Evolutionary conservation across 2,113 vertebrate species (phyloP).

Genomic region (Hyla sarda): DNA sequence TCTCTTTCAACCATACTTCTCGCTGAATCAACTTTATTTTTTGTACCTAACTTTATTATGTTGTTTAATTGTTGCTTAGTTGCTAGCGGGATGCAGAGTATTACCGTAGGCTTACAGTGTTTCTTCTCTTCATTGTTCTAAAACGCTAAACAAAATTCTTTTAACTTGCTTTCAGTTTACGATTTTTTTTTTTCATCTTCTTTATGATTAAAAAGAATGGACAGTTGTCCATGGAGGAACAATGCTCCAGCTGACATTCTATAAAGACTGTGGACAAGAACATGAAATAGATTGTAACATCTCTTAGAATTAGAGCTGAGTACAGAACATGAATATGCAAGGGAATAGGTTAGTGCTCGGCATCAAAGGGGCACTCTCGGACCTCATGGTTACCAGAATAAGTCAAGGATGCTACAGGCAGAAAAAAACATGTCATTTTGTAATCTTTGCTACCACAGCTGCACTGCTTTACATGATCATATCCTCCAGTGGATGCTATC

Average conservation of each 20-base stretch:
- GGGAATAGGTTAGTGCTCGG: not conserved
- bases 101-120: not conserved
- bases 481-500: not conserved
- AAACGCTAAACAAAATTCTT: not conserved
- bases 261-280: not conserved
- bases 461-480: not conserved
- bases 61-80: conserved; percentile 18
- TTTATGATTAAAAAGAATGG: conserved; percentile 2
- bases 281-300: not conserved
- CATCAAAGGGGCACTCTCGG: not conserved
- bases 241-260: not conserved
- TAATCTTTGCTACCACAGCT: not conserved
- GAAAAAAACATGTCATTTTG: not conserved
- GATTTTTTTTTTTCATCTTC: not conserved
- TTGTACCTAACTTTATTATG: conserved; percentile 2
- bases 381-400: not conserved
- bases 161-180: not conserved
- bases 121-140: not conserved
- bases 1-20: conserved; percentile 40
- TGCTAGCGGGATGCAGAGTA: not conserved
- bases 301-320: not conserved
- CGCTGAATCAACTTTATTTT: conserved; percentile 20
- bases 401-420: not conserved
- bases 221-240: not conserved
- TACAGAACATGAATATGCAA: not conserved